Evolutionary conservation across 2,888 invertebrate genomes (phyloP).

Genomic region (Mythimna impura): DNA sequence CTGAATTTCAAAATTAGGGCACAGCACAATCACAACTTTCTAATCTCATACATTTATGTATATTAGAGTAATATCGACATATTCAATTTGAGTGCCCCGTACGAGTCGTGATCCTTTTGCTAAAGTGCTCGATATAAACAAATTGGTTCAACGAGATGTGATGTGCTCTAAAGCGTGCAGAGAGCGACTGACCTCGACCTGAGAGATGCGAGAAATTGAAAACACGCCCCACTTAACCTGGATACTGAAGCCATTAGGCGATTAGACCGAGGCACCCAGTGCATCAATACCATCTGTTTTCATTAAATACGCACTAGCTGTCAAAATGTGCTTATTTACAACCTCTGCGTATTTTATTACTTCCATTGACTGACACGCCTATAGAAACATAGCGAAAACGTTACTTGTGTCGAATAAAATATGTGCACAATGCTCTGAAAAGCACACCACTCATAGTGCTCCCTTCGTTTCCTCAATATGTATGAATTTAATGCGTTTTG

Average conservation of each 20-base stretch:
- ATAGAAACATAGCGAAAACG: conserved; percentile 9
- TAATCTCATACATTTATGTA: conserved; percentile 49
- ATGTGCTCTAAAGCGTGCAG: conserved; percentile 51
- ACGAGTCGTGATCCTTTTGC: conserved; percentile 50
- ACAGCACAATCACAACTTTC: conserved; percentile 51
- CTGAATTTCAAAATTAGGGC: conserved; percentile 27
- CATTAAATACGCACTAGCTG: conserved; percentile 32
- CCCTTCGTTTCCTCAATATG: conserved; percentile 38
- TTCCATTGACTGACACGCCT: conserved; percentile 13
- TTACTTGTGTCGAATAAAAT: conserved; percentile 18
- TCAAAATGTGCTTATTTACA: conserved; percentile 13
- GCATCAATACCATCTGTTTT: conserved; percentile 37
- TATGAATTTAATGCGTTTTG: conserved; percentile 30
- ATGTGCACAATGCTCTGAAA: conserved; percentile 1
- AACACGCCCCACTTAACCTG: conserved; percentile 67
- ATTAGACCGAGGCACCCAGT: conserved; percentile 21
- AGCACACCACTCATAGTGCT: conserved; percentile 5
- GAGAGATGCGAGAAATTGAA: conserved; percentile 67
- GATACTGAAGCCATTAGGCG: conserved; percentile 55
- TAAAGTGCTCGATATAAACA: conserved; percentile 49
- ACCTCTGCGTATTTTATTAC: conserved; percentile 10
- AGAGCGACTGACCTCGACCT: conserved; percentile 57
- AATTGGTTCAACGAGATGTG: conserved; percentile 52
- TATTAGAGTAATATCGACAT: conserved; percentile 48
- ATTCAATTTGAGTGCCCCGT: conserved; percentile 36